These are phyloP conservation scores for Rhizomys pruinosus DNA, from an alignment of 2,113 vertebrate genomes.

Conservation along the genomic window DNA sequence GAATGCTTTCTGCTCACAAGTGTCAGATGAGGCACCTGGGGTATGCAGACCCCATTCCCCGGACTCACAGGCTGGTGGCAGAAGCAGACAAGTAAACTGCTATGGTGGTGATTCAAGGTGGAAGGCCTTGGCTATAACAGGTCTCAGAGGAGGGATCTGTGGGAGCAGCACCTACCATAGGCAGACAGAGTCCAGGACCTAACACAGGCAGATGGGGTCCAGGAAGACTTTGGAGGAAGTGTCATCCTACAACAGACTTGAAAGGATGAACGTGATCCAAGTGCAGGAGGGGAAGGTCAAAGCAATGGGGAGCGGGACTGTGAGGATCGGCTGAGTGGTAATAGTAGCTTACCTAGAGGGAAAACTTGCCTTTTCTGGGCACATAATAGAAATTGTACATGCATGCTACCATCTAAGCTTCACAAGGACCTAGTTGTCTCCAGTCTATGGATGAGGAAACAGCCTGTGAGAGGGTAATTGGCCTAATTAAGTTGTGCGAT, in stretches of 20 bases:
- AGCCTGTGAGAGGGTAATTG: no score
- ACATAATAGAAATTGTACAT: not conserved
- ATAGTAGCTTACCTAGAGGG: not conserved
- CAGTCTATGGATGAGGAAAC: no score
- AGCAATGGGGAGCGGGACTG: not conserved
- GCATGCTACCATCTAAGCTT: not conserved
- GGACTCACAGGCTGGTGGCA: not conserved
- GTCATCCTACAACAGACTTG: not conserved
- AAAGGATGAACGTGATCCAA: not conserved
- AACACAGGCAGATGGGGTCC: not conserved
- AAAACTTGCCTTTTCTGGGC: not conserved
- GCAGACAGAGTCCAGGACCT: not conserved
- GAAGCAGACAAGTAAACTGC: not conserved
- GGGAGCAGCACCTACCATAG: not conserved
- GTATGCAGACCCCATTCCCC: not conserved
- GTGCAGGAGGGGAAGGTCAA: not conserved
- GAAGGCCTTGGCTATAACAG: not conserved
- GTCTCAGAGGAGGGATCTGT: not conserved
- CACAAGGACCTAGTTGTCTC: not conserved
- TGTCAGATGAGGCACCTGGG: not conserved
- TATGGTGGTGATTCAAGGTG: accelerated
- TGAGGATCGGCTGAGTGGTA: not conserved
- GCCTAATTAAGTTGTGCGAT: no score
- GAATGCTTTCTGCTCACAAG: not conserved
- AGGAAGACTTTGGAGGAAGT: not conserved